Evolutionary conservation across 2,888 invertebrate genomes (phyloP), one percentile per base, ranked within the genome.

Genomic region (Eupithecia dodoneata): DNA sequence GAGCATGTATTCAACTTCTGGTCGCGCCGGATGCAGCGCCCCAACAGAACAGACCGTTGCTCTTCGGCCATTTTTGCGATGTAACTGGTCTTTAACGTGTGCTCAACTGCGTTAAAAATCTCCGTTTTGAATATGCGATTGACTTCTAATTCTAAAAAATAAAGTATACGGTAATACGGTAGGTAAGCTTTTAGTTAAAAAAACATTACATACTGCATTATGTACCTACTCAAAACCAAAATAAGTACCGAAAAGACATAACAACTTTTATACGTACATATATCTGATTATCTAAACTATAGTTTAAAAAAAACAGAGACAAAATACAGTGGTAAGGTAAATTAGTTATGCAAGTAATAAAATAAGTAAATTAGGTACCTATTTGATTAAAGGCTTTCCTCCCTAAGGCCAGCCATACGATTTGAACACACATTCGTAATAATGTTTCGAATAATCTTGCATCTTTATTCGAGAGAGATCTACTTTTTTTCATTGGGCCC

Each of bases 401-500:
- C 74, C 96, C 95, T 65, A 97, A 88, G 42, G 96, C 96, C 80
- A 97, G 92, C 96, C 97, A 97, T 55, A 96, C 95, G 71, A 97
- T 96, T 84, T 96, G 95, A 69, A 96, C 95, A 71, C 96, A 92
- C 88, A 97, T 92, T 76, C 95, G 92, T 70, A 96, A 88, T 30
- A 97, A 86, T 9, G 95, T 94, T 87, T 97, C 97, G 82, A 96
- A 96, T 75, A 96, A 88, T 79, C 96, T 91, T 45, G 96, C 93
- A 85, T 97, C 97, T 87, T 96, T 96, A 83, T 97, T 96, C n/a
- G 96, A 95, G 78, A 96, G 88, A 0, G 96, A 96, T 72, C 90
- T 91, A 66, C 95, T 92, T 84, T 96, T 95, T 81, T 96, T 95
- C 76, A 92, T 89, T n/a, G 92, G 90, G 15, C 94, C 95, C 96